Conservation (phyloP, 1,140 invertebrate species). For the Campoletis sonorensis region DNA sequence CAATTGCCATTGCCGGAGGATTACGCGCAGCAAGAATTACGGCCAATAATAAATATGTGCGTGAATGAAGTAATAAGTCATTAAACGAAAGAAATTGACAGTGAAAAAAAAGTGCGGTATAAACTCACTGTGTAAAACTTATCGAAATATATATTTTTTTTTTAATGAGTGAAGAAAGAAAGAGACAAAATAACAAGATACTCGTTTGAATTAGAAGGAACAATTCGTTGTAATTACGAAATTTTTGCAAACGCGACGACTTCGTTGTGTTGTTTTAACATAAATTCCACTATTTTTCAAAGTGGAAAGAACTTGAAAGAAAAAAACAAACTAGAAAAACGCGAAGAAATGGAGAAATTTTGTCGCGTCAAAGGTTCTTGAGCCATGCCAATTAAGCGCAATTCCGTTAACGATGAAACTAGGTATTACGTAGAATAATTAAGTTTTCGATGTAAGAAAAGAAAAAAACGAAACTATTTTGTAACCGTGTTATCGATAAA, state of each 20-base stretch:
- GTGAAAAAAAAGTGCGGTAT: conserved; percentile 16
- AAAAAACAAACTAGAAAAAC: background rate
- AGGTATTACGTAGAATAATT: conserved; percentile 28
- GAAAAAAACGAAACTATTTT: conserved; percentile 26
- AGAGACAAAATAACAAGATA: background rate
- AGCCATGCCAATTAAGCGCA: conserved; percentile 21
- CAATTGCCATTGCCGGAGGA: conserved; percentile 82
- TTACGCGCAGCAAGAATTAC: conserved; percentile 80
- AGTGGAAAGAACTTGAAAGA: background rate
- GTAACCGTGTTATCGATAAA: background rate
- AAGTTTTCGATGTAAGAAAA: conserved; percentile 30
- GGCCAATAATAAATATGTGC: conserved; percentile 71
- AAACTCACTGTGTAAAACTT: background rate
- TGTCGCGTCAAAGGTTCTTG: conserved; percentile 4
- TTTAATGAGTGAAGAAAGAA: background rate
- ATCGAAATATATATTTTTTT: background rate
- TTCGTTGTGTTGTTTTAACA: background rate
- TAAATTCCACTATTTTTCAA: too few species aligned
- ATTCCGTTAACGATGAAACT: conserved; percentile 34
- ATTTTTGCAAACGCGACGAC: background rate
- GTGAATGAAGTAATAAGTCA: conserved; percentile 61
- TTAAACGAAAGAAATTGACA: conserved; percentile 42
- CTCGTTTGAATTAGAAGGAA: conserved; percentile 2
- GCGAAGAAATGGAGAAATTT: background rate
- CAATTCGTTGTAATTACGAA: background rate